phyloP scores from a whole-genome alignment of 2,113 vertebrate genomes.

The Cryptotis parvus region DNA sequence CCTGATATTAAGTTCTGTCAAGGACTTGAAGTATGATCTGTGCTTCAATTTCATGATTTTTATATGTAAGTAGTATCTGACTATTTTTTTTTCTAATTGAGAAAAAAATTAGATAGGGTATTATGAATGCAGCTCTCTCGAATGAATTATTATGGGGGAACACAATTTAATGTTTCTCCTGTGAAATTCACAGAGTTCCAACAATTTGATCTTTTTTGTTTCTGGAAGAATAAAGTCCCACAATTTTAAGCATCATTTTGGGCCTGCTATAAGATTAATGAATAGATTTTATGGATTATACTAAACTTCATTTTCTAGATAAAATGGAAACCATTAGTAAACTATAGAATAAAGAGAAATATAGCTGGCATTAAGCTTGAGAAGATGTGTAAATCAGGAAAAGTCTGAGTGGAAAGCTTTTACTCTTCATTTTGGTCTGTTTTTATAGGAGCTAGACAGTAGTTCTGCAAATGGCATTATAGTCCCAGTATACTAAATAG shows the following conservation, averaged over 20 bases:
- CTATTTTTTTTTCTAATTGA: not conserved
- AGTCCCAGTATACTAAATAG: not conserved
- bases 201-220: slow-evolving; percentile 24
- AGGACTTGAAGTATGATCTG: not conserved
- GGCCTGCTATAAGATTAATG: slow-evolving; percentile 65
- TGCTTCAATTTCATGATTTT: not conserved
- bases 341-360: slow-evolving; percentile 34
- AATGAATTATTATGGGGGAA: slow-evolving; percentile 8
- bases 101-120: too few relatives aligned
- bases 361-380: not conserved
- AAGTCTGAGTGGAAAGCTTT: not conserved
- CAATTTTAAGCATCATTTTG: slow-evolving; percentile 62
- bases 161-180: slow-evolving; percentile 43
- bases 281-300: slow-evolving; percentile 55
- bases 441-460: slow-evolving; percentile 6
- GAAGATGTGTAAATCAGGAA: slow-evolving; percentile 28
- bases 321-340: slow-evolving; percentile 65
- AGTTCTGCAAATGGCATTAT: slow-evolving; percentile 28
- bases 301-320: slow-evolving; percentile 73
- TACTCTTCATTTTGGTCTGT: not conserved
- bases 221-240: slow-evolving; percentile 31
- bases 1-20: not conserved
- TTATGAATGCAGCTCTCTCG: not conserved
- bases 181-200: slow-evolving; percentile 17
- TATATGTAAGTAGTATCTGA: not conserved